A percentile compares a stretch with the other conserved stretches of the same genome.
Evolutionary conservation across 2,888 invertebrate species (phyloP).

Genomic region (Plagodis pulveraria): DNA sequence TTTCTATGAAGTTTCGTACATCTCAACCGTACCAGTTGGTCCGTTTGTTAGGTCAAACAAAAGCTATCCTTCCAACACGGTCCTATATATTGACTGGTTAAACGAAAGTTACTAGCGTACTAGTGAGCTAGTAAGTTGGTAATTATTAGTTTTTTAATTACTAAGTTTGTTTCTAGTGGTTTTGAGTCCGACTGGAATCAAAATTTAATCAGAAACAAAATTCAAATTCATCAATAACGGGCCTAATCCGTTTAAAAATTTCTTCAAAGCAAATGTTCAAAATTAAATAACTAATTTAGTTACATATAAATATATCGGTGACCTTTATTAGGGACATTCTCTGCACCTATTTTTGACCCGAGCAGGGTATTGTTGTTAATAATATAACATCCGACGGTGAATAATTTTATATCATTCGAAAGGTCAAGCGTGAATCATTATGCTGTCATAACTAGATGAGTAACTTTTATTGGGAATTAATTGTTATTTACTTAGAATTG

Average conservation of each 20-base stretch:
- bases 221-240: too few species aligned
- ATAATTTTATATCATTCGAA: constrained; percentile 17
- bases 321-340: constrained; percentile 30
- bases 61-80: too few species aligned
- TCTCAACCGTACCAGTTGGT: too few species aligned
- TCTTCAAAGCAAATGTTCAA: constrained; percentile 2
- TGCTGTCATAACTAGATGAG: constrained; percentile 20
- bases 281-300: constrained; percentile 21
- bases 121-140: too few species aligned
- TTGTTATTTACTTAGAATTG: constrained; percentile 19
- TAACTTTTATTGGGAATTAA: constrained; percentile 12
- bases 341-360: constrained; percentile 3
- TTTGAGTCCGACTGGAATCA: too few species aligned
- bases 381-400: constrained; percentile 18
- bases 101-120: too few species aligned
- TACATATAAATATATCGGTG: constrained; percentile 27
- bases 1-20: too few species aligned
- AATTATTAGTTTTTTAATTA: too few species aligned
- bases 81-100: too few species aligned
- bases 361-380: constrained; percentile 8
- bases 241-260: not conserved
- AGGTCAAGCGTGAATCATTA: constrained; percentile 29
- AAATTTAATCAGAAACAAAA: too few species aligned
- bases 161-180: too few species aligned
- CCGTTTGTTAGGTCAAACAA: too few species aligned